Evolutionary conservation across 2,888 invertebrate species (phyloP).

Genomic region (Ernsta delagoae): DNA sequence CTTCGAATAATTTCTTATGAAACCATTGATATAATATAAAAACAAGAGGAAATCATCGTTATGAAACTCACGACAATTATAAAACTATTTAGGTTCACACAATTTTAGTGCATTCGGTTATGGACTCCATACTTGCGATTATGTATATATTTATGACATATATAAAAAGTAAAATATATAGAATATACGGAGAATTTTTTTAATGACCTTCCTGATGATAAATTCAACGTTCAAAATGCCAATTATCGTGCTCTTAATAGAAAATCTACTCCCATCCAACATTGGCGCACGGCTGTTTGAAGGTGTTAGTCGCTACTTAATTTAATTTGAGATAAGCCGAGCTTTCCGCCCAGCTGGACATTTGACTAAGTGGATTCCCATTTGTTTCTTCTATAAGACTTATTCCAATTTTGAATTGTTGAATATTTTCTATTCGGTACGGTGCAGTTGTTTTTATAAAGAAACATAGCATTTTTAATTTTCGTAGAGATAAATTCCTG

Average conservation of each 20-base stretch:
- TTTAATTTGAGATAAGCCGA: conserved; percentile 23
- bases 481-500: not conserved
- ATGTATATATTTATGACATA: too few species aligned
- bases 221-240: conserved; percentile 13
- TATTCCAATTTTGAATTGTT: not conserved
- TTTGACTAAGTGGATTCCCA: conserved; percentile 22
- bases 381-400: conserved; percentile 9
- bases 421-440: not conserved
- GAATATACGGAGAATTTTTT: too few species aligned
- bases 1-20: too few species aligned
- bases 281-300: conserved; percentile 1
- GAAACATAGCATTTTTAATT: not conserved
- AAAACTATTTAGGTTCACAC: too few species aligned
- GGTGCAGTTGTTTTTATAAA: not conserved
- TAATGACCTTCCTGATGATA: not conserved
- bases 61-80: too few species aligned
- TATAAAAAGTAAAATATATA: too few species aligned
- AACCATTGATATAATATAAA: too few species aligned
- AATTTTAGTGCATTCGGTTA: too few species aligned
- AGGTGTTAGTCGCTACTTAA: conserved; percentile 24
- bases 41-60: too few species aligned
- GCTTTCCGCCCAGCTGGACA: conserved; percentile 21
- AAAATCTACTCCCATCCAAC: conserved; percentile 10
- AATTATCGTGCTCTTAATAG: conserved; percentile 8
- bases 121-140: too few species aligned